These are phyloP conservation scores for Parotocinclus haroldoi DNA, from an alignment of 2,797 vertebrate species.

Conservation along the genomic window DNA sequence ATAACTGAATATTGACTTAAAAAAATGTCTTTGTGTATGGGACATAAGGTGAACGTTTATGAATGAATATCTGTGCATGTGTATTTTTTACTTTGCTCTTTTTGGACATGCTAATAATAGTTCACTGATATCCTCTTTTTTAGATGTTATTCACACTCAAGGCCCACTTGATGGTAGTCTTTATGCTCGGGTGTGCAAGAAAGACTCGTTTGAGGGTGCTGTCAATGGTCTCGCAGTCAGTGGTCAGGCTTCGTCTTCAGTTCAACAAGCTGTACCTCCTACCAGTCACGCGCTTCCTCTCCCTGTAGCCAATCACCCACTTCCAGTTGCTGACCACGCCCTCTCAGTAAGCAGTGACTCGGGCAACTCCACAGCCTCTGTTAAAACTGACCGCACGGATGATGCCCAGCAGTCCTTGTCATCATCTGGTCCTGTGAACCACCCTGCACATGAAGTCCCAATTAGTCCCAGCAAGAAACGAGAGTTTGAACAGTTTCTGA, in stretches of 20 bases:
- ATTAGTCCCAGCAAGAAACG: constrained; percentile 81
- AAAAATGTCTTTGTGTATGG: too few species aligned
- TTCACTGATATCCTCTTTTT: constrained; percentile 39
- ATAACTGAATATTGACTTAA: too few species aligned
- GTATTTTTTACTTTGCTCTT: too few species aligned
- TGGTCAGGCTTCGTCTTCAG: constrained; percentile 61
- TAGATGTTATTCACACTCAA: constrained; percentile 89
- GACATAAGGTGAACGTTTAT: too few species aligned
- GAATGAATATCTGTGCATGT: too few species aligned
- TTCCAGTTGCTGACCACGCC: constrained; percentile 75
- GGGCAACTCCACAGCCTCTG: constrained; percentile 92
- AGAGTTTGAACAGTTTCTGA: constrained; percentile 88
- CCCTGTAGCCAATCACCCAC: constrained; percentile 54
- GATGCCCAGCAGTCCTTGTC: constrained; percentile 67
- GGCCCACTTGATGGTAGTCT: constrained; percentile 93
- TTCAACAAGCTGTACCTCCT: constrained; percentile 47
- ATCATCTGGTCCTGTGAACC: constrained; percentile 41
- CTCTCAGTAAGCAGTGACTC: constrained; percentile 96
- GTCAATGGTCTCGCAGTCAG: constrained; percentile 76
- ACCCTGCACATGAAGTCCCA: constrained; percentile 43
- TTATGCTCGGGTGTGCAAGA: constrained; percentile 91
- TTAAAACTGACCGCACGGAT: constrained; percentile 94
- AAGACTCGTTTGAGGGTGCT: constrained; percentile 86
- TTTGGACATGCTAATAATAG: neutral
- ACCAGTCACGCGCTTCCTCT: constrained; percentile 58